These are phyloP conservation scores for Porites rus DNA, from an alignment of 92 coral and sea anemone genomes.

Conservation along the genomic window DNA sequence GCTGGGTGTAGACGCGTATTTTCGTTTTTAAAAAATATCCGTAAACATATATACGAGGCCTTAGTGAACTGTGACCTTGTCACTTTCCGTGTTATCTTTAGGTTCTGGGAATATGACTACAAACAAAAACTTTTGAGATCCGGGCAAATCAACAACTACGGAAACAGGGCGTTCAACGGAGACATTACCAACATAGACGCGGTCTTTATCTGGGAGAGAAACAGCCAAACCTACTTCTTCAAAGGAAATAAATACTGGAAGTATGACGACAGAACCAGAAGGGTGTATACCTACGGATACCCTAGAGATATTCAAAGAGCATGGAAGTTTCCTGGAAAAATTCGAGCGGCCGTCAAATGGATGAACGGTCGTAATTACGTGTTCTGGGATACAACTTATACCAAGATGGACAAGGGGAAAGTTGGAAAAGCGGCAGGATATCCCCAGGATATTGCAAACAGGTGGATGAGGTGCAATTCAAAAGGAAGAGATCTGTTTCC, in stretches of 20 bases:
- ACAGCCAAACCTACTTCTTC: slow-evolving; percentile 82
- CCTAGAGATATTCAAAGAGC: slow-evolving; percentile 61
- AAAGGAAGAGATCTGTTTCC: slow-evolving; percentile 20
- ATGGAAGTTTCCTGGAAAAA: slow-evolving; percentile 72
- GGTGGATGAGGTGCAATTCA: slow-evolving; percentile 76
- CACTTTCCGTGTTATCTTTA: neutral
- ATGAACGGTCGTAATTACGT: slow-evolving; percentile 48
- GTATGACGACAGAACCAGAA: slow-evolving; percentile 59
- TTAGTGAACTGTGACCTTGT: no score
- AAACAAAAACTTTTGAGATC: slow-evolving; percentile 43
- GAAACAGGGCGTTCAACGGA: slow-evolving; percentile 42
- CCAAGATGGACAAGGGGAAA: slow-evolving; percentile 21
- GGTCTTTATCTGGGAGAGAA: slow-evolving; percentile 89
- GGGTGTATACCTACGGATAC: slow-evolving; percentile 72
- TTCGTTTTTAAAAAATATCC: neutral
- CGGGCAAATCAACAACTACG: slow-evolving; percentile 57
- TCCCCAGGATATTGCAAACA: slow-evolving; percentile 62
- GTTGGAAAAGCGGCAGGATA: slow-evolving; percentile 23
- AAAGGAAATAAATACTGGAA: slow-evolving; percentile 87
- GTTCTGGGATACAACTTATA: slow-evolving; percentile 51
- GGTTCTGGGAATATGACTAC: slow-evolving; percentile 66
- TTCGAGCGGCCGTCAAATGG: slow-evolving; percentile 89
- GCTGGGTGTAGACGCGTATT: no score
- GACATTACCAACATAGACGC: slow-evolving; percentile 77
- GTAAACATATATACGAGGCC: no score